Base-by-base conservation (phyloP, 2,888 invertebrate genomes). In the Apodemia mormo region DNA sequence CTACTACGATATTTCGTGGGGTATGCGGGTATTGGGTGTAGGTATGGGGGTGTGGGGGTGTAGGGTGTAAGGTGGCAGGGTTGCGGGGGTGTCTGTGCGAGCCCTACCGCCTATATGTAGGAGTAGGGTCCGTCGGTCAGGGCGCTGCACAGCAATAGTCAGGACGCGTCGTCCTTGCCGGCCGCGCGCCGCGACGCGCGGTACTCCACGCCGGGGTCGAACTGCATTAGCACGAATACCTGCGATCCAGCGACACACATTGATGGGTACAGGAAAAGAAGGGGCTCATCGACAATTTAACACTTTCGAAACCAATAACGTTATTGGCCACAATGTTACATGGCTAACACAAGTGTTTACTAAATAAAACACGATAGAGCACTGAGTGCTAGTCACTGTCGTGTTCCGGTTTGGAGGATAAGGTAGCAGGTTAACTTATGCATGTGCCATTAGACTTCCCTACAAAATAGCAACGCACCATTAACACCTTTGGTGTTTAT, bases 61-160 rank as follows among this genome's bases (percentile, higher is more conserved):
- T 37, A 68, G 61, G 49, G 33, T 14, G 61, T 29, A 71, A 68
- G 66, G 66, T 66, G 33, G 70, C 68, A 66, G 69, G 75, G 70
- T 68, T 52, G 52, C 52, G 52, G 52, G 52, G 52, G 52, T 52
- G 52, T 52, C 52, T 52, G 52, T 52, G 14, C 14, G 6, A 8
- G 52, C 52, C 71, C 68, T 66, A 67, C 71, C 74, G 84, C 88
- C 94, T 96, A 97, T 86, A 97, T 97, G 94, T 97, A 97, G 92
- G 97, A 97, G 95, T 98, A 98, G 94, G 98, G 98, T 94, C 98
- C 98, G 94, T 98, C 98, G 86, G 98, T 98, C 95, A 98, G 97
- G 96, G 98, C 98, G 97, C 98, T 98, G 97, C 98, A 98, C 95
- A 98, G 96, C 96, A 98, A 96, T 96, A 98, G 98, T 98, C 98